phyloP scores from a whole-genome alignment of 1,140 invertebrate genomes.

The Cyclina sinensis region DNA sequence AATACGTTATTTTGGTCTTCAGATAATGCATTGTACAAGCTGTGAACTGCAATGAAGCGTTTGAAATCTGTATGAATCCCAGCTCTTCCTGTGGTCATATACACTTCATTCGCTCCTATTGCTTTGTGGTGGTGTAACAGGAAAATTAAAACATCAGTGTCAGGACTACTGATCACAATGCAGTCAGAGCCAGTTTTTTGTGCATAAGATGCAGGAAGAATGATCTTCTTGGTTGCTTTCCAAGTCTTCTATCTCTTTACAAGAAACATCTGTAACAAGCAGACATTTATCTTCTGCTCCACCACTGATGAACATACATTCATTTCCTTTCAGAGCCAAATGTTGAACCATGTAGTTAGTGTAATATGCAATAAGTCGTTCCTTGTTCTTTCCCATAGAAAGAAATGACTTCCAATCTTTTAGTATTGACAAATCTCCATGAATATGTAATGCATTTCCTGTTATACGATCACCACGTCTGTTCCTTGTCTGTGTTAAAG shows the following conservation, averaged over 20 bases:
- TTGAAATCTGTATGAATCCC: slow-evolving; percentile 11
- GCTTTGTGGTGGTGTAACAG: not conserved
- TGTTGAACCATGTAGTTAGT: not conserved
- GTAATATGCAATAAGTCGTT: not conserved
- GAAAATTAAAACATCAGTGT: slow-evolving; percentile 12
- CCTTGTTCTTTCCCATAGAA: not conserved
- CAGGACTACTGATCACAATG: not conserved
- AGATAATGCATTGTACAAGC: not conserved
- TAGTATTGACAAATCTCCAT: not conserved
- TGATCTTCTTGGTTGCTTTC: too few species aligned
- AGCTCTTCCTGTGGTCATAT: not conserved
- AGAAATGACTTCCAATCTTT: not conserved
- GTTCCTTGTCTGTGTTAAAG: not conserved
- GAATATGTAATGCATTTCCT: not conserved
- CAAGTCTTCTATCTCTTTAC: too few species aligned
- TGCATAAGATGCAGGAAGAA: not conserved
- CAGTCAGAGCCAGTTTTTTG: not conserved
- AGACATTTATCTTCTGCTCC: too few species aligned
- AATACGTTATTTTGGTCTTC: not conserved
- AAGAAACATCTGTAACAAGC: too few species aligned
- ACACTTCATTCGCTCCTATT: not conserved
- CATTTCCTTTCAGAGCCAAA: too few species aligned
- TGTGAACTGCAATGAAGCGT: not conserved
- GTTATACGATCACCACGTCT: not conserved
- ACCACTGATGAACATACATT: too few species aligned